phyloP scores from a whole-genome alignment of 2,113 vertebrate genomes.

The Toxotes chatareus region DNA sequence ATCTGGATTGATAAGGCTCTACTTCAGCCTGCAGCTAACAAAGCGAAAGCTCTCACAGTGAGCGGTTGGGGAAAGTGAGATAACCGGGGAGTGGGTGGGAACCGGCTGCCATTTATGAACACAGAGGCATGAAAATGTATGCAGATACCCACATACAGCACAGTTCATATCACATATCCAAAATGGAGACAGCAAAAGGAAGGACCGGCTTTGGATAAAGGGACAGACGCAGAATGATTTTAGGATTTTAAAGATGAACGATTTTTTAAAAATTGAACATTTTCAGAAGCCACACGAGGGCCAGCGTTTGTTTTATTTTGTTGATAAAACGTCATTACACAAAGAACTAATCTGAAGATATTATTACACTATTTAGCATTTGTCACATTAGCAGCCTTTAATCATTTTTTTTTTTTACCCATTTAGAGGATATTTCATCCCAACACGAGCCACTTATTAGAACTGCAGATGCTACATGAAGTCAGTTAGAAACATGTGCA shows the following conservation, averaged over 20 bases:
- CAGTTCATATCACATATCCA: constrained; percentile 1
- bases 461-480: constrained; percentile 11
- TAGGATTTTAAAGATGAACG: background rate
- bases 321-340: background rate
- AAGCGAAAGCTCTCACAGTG: constrained; percentile 9
- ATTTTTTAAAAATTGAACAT: background rate
- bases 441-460: background rate
- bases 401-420: background rate
- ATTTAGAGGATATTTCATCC: background rate
- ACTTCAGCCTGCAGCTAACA: constrained; percentile 65
- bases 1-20: constrained; percentile 58
- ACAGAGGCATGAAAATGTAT: constrained; percentile 32
- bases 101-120: constrained; percentile 18
- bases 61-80: constrained; percentile 16
- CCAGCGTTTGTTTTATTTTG: background rate
- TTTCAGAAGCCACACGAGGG: background rate
- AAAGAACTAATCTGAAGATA: background rate
- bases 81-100: constrained; percentile 42
- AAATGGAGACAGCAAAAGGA: background rate
- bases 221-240: background rate
- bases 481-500: constrained; percentile 36
- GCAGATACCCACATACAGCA: background rate
- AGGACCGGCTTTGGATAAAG: constrained; percentile 2
- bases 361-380: background rate
- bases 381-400: background rate